Evolutionary conservation across 2,888 invertebrate species (phyloP).

Genomic region (Erynnis tages): DNA sequence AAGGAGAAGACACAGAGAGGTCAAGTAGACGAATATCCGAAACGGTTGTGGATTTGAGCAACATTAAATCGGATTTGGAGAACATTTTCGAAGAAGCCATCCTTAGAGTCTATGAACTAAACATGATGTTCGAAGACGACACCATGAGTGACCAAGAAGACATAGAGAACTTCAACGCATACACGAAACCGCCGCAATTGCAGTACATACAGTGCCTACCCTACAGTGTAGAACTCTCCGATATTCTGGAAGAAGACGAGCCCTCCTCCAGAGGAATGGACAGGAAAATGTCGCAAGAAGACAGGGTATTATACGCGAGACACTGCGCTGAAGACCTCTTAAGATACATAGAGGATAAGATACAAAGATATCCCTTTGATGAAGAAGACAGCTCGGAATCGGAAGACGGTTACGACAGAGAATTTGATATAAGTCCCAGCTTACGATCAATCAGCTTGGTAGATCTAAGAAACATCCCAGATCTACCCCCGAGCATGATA

Average conservation of each 20-base stretch:
- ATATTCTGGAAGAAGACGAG: slow-evolving; percentile 74
- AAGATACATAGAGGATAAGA: slow-evolving; percentile 59
- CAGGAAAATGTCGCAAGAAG: slow-evolving; percentile 49
- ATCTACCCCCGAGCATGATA: slow-evolving; percentile 69
- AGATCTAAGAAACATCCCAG: slow-evolving; percentile 69
- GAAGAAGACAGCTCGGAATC: slow-evolving; percentile 47
- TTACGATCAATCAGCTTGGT: slow-evolving; percentile 68
- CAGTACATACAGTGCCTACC: slow-evolving; percentile 56
- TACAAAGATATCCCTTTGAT: slow-evolving; percentile 41
- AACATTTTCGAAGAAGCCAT: slow-evolving; percentile 63
- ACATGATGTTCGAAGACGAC: slow-evolving; percentile 51
- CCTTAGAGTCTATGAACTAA: slow-evolving; percentile 48
- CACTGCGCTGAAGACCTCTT: slow-evolving; percentile 60
- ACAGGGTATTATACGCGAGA: slow-evolving; percentile 48
- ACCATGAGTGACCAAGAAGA: slow-evolving; percentile 73
- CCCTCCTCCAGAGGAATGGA: slow-evolving; percentile 56
- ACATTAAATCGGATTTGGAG: slow-evolving; percentile 67
- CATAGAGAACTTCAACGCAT: slow-evolving; percentile 63
- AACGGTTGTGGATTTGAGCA: slow-evolving; percentile 65
- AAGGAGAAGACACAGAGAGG: slow-evolving; percentile 48
- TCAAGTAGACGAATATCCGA: slow-evolving; percentile 65
- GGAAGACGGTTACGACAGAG: slow-evolving; percentile 48
- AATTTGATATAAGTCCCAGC: slow-evolving; percentile 60
- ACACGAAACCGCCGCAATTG: slow-evolving; percentile 62
- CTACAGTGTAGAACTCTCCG: slow-evolving; percentile 69